phyloP scores from a whole-genome alignment of 2,113 vertebrate species.

The Ramphastos sulfuratus region DNA sequence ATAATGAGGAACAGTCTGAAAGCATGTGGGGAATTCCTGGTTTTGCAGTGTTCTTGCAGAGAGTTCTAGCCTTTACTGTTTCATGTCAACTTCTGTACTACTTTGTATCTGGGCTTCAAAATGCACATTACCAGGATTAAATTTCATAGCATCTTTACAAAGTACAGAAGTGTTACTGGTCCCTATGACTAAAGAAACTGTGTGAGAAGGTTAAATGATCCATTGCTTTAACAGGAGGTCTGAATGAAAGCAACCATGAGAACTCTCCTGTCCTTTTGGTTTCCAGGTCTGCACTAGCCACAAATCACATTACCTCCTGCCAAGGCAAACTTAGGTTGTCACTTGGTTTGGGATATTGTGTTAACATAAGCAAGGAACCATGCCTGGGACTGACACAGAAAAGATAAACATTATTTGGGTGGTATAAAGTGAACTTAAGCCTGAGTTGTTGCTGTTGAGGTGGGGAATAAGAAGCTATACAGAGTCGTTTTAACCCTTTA shows the following conservation, averaged over 20 bases:
- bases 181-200: background rate
- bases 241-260: constrained; percentile 18
- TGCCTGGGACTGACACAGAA: background rate
- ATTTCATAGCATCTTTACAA: background rate
- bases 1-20: background rate
- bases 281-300: background rate
- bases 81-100: background rate
- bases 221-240: constrained; percentile 1
- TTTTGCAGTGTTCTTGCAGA: background rate
- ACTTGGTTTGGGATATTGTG: background rate
- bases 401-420: constrained; percentile 29
- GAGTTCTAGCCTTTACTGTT: background rate
- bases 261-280: background rate
- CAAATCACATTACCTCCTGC: background rate
- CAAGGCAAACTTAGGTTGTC: background rate
- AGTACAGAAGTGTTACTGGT: background rate
- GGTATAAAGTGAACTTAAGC: background rate
- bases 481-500: background rate
- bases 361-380: constrained; percentile 12
- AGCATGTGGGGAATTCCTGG: background rate
- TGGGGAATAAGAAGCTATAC: background rate
- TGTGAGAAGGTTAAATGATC: background rate
- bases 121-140: background rate
- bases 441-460: background rate
- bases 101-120: background rate